These are phyloP conservation scores for Molossus molossus DNA, from an alignment of 2,797 vertebrate species.

Conservation along the genomic window DNA sequence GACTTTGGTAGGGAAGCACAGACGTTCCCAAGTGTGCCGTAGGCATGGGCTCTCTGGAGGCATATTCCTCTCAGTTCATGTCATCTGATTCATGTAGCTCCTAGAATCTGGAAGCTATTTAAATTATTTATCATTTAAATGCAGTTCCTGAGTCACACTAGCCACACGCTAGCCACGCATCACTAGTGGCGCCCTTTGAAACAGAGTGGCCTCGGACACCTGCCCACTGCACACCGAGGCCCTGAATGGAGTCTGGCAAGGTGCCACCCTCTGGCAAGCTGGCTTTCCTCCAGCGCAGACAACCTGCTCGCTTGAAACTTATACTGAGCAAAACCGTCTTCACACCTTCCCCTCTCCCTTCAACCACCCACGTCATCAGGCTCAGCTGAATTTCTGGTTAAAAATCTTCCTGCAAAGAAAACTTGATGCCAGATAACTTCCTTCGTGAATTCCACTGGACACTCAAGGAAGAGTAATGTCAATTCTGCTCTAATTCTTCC, in stretches of 20 bases:
- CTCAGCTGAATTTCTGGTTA: not conserved
- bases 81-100: not conserved
- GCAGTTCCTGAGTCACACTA: not conserved
- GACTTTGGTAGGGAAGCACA: not conserved
- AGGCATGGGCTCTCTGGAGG: not conserved
- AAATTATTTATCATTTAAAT: constrained; percentile 22
- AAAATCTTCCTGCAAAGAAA: not conserved
- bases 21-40: not conserved
- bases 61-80: not conserved
- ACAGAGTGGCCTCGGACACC: no score
- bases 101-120: not conserved
- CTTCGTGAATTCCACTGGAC: not conserved
- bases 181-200: not conserved
- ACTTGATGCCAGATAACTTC: not conserved
- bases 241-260: not conserved
- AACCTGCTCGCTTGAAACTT: not conserved
- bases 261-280: not conserved
- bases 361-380: not conserved
- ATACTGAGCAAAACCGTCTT: not conserved
- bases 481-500: not conserved
- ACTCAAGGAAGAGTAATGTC: not conserved
- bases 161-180: not conserved
- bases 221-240: not conserved
- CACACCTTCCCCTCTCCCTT: not conserved
- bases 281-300: not conserved